These are phyloP conservation scores for Charina bottae DNA, from an alignment of 2,113 vertebrate species.

Conservation along the genomic window DNA sequence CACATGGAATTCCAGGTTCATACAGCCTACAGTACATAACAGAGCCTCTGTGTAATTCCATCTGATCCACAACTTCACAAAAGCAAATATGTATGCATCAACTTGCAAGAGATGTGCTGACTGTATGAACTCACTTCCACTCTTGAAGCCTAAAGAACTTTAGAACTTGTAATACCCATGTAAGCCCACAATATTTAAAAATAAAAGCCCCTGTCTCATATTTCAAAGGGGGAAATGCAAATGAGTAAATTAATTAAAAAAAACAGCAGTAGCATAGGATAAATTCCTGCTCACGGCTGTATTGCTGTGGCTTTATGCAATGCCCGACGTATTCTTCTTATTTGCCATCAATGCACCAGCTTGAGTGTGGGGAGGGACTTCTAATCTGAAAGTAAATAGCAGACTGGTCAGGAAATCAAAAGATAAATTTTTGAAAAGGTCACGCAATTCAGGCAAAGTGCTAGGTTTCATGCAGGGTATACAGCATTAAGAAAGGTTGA, in stretches of 20 bases:
- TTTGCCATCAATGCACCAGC: conserved; percentile 45
- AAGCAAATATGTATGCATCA: not conserved
- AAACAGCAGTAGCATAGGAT: conserved; percentile 20
- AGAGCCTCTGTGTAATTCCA: not conserved
- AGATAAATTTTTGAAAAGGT: conserved; percentile 69
- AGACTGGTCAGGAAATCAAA: conserved; percentile 66
- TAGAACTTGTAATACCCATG: not conserved
- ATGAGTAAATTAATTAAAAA: conserved; percentile 15
- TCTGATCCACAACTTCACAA: not conserved
- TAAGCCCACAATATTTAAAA: too few species aligned
- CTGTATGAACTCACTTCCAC: not conserved
- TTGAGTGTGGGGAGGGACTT: not conserved
- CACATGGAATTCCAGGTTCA: not conserved
- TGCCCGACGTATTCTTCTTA: conserved; percentile 46
- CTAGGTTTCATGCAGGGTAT: conserved; percentile 61
- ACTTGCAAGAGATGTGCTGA: not conserved
- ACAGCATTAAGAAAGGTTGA: conserved; percentile 59
- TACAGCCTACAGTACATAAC: too few species aligned
- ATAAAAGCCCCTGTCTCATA: not conserved
- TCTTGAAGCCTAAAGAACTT: not conserved
- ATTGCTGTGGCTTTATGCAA: conserved; percentile 26
- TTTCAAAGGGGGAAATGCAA: not conserved
- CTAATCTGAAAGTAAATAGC: conserved; percentile 63
- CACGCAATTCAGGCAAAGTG: conserved; percentile 65
- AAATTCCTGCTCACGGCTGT: conserved; percentile 45